Base-by-base conservation (phyloP, 2,888 invertebrate genomes). In the Trichogramma dendrolimi region DNA sequence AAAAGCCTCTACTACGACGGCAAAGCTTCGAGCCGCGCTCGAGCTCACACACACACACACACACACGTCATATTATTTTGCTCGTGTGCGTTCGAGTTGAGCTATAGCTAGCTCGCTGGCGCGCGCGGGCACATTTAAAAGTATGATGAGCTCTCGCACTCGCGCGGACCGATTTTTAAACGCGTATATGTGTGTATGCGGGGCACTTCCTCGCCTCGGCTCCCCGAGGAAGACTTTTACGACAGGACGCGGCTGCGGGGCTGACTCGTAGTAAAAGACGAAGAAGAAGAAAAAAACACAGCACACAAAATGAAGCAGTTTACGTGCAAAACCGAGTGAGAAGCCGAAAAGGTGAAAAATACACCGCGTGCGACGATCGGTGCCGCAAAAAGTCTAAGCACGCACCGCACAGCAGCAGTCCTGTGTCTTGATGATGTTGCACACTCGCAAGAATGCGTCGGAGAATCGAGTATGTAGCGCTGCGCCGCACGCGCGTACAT, bases 251-350 rank as follows among this genome's bases (percentile, higher is more conserved):
- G 58, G 65, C 27, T 27, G 27, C 27, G 27, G 27, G 27, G 3
- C 27, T 27, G 27, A 27, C 27, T 27, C 27, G 27, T 27, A 27
- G 27, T 27, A 27, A 27, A 27, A 27, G 27, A 27, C 1, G 27
- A 27, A 27, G 27, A 14, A 14, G 14, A 14, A 27, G 27, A 2
- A 27, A 65, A 59, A 67, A 67, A 65, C 11, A 48, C 11, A 14
- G 8, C 48, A 14, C n/a, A 61, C 60, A 60, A 65, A 67, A 67
- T 67, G 67, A 67, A 67, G 67, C 65, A 65, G 67, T 67, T 67
- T 65, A 64, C 63, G 65, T 63, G 63, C 61, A 58, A 65, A 65
- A 46, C 58, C 51, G 55, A 40, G 58, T 14, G 49, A 55, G 55
- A 64, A 61, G 55, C 27, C 50, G 47, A 49, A 50, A 57, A 57